These are phyloP conservation scores for Corythaeola cristata DNA, from an alignment of 2,113 vertebrate species.

Conservation along the genomic window DNA sequence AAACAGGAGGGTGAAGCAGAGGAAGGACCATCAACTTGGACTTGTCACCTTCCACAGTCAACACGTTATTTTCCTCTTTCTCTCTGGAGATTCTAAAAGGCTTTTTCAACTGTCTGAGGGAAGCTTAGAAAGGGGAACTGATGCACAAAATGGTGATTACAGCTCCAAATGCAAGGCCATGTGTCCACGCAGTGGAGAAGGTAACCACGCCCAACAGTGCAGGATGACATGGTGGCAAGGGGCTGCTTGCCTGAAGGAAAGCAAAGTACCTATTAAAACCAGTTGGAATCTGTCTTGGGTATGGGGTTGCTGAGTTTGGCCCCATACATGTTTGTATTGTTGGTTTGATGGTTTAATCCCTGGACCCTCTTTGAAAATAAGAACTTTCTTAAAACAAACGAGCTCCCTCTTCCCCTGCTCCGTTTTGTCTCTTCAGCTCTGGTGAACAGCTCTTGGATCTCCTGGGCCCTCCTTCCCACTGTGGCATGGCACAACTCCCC, in stretches of 20 bases:
- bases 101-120: neutral
- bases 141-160: neutral
- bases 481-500: neutral
- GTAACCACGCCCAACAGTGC: neutral
- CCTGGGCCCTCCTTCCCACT: neutral
- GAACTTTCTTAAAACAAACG: neutral
- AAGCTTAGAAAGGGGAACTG: neutral
- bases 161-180: neutral
- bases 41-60: neutral
- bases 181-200: neutral
- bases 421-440: neutral
- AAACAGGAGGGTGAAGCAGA: neutral
- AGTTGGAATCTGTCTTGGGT: neutral
- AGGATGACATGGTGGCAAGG: neutral
- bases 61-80: neutral
- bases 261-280: neutral
- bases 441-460: neutral
- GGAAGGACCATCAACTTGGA: neutral
- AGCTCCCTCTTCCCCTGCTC: neutral
- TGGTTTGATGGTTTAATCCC: constrained; percentile 7
- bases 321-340: neutral
- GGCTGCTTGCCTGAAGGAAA: neutral
- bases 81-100: neutral
- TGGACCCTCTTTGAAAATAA: neutral
- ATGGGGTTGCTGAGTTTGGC: neutral